Percentiles rank a stretch among this genome's conserved stretches.
Evolutionary conservation across 2,797 vertebrate species (phyloP).

Genomic region (Platyrinchus mystaceus): DNA sequence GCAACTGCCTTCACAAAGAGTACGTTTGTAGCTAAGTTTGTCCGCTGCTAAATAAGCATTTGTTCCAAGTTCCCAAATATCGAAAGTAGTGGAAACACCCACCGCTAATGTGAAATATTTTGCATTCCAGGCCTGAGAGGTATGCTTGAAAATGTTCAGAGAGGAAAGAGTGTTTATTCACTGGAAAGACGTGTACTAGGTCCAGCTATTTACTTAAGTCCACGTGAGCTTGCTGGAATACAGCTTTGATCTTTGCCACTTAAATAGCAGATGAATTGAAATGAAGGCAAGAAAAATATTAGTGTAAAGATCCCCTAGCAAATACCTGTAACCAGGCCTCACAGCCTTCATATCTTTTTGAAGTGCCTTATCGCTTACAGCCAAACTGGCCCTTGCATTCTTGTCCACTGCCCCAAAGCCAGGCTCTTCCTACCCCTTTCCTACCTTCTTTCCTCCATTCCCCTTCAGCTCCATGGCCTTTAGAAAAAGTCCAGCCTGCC

Average conservation of each 20-base stretch:
- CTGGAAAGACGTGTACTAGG: constrained; percentile 55
- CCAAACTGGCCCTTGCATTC: neutral
- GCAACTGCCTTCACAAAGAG: constrained; percentile 63
- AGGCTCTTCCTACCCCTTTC: neutral
- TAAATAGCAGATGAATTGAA: constrained; percentile 27
- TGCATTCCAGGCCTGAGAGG: constrained; percentile 72
- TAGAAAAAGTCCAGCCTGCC: neutral
- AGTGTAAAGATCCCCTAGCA: constrained; percentile 14
- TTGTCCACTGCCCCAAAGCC: neutral
- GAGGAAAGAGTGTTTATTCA: constrained; percentile 76
- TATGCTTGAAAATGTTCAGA: constrained; percentile 61
- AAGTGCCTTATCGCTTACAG: neutral
- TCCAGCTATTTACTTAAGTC: constrained; percentile 55
- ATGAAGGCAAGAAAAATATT: constrained; percentile 30
- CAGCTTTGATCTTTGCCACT: constrained; percentile 23
- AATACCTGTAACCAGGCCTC: neutral
- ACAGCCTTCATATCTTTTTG: neutral
- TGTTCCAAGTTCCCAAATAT: constrained; percentile 72
- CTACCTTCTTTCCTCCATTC: neutral
- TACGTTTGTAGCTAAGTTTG: constrained; percentile 58
- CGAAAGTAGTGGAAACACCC: constrained; percentile 71
- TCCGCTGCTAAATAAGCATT: constrained; percentile 74
- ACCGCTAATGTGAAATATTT: constrained; percentile 72
- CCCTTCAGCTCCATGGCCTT: accelerated
- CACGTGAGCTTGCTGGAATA: constrained; percentile 44